Evolutionary conservation across 2,113 vertebrate genomes (phyloP).

Genomic region (Xiphias gladius): DNA sequence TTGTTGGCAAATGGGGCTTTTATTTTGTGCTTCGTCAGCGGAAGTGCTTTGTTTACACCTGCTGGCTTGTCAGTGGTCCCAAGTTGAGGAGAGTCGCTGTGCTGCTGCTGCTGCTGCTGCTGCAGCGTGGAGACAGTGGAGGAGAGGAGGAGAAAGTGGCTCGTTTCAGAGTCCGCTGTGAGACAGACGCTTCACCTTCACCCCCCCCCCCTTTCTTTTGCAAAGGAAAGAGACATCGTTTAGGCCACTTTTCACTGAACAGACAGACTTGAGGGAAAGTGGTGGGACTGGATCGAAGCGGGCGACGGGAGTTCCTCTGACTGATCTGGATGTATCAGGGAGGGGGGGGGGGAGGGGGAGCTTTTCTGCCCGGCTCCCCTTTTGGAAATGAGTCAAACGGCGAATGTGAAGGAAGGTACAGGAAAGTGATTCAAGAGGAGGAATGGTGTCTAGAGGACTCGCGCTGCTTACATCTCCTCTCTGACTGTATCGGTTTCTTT

Average conservation of each 20-base stretch:
- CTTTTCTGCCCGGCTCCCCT: slow-evolving; percentile 27
- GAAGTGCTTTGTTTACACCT: slow-evolving; percentile 6
- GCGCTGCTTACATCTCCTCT: slow-evolving; percentile 8
- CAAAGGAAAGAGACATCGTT: not conserved
- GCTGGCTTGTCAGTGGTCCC: slow-evolving; percentile 49
- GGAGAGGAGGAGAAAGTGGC: slow-evolving; percentile 45
- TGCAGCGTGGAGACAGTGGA: slow-evolving; percentile 53
- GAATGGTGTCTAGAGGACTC: slow-evolving; percentile 43
- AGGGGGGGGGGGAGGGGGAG: not conserved
- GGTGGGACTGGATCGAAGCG: slow-evolving; percentile 35
- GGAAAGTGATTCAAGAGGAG: slow-evolving; percentile 56
- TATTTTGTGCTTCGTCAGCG: slow-evolving; percentile 43
- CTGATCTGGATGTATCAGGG: slow-evolving; percentile 53
- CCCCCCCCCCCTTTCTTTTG: not conserved
- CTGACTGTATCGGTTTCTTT: slow-evolving; percentile 33
- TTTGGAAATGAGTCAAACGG: slow-evolving; percentile 50
- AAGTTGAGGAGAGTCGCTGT: slow-evolving; percentile 59
- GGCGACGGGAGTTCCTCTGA: slow-evolving; percentile 38
- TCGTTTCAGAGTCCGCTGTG: not conserved
- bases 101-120: slow-evolving; percentile 72
- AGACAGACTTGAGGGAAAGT: slow-evolving; percentile 24
- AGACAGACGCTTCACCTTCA: slow-evolving; percentile 23
- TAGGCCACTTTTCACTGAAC: not conserved
- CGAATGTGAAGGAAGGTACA: slow-evolving; percentile 49
- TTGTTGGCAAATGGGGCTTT: slow-evolving; percentile 24